Evolutionary conservation across 2,888 invertebrate genomes (phyloP), one percentile per base, ranked within the genome.

Genomic region (Hirtodrosophila alboralis): DNA sequence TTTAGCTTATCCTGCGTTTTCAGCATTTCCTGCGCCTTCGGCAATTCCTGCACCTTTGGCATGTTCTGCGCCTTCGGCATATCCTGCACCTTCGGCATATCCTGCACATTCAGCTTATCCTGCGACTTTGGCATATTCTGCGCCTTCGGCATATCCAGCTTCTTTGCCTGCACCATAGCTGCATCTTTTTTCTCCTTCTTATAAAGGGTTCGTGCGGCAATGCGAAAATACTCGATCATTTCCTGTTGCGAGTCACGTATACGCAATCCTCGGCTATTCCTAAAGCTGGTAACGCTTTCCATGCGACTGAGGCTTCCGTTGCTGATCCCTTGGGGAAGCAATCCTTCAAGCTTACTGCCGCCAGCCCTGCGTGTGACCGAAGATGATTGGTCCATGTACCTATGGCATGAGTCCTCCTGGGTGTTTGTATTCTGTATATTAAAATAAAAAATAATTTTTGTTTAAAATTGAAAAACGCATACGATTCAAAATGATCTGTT

Each of bases 221-320:
- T 27, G 9, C 48, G 47, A 2, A 14, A 34, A 45, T 49, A 60
- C 5, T 34, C 18, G 1, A 7, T n/a, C 43, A 57, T 5, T n/a
- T 45, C 59, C 2, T 44, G 14, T 1, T 47, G 5, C 0, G 58
- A 59, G 7, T 26, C 34, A 0, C 40, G 54, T 2, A 30, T 18
- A 1, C 30, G 47, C 0, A 13, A 33, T 1, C 56, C 60, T 0
- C 14, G 31, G 1, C 9, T 12, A 14, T 44, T 31, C 26, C 10
- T 33, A 8, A 61, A 36, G 6, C 47, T 63, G 26, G 34, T 53
- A 5, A 51, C 2, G 27, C 69, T 72, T 9, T 51, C 37, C 21
- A 36, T 60, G 10, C 47, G 56, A 43, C 47, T 69, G 1, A 64
- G 37, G 14, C 30, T 37, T 5, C 30, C 33, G n/a, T 30, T 27